Conservation (phyloP, 2,888 invertebrate genomes). For the Drosophila borealis region DNA sequence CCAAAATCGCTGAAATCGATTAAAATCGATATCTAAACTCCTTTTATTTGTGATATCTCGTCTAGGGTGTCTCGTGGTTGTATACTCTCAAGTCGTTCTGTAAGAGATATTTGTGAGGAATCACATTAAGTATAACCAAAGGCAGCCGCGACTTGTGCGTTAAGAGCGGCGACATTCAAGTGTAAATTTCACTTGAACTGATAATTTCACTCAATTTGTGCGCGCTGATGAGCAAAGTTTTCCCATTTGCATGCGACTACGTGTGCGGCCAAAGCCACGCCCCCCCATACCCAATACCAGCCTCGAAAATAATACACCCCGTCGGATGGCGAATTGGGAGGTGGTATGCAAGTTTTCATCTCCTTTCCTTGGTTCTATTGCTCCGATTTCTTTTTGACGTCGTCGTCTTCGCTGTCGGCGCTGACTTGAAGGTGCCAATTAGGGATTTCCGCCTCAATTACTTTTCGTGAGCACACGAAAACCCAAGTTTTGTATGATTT, state of each 20-base stretch:
- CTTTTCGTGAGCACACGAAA: constrained; percentile 77
- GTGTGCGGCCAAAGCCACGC: constrained; percentile 53
- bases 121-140: constrained; percentile 21
- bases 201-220: constrained; percentile 80
- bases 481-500: constrained; percentile 79
- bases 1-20: no score
- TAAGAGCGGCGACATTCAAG: constrained; percentile 67
- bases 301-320: constrained; percentile 16
- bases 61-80: not conserved
- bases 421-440: constrained; percentile 78
- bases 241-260: constrained; percentile 78
- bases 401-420: constrained; percentile 15
- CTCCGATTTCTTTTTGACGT: constrained; percentile 62
- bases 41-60: no score
- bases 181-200: constrained; percentile 81
- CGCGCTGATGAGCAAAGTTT: constrained; percentile 80
- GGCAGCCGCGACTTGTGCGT: constrained; percentile 18
- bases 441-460: constrained; percentile 80
- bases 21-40: no score
- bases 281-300: not conserved
- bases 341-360: constrained; percentile 56
- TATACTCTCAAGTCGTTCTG: not conserved
- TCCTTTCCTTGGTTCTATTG: constrained; percentile 26
- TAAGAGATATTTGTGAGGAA: constrained; percentile 6
- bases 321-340: not conserved